Evolutionary conservation across 2,888 invertebrate genomes (phyloP).

Genomic region (Cosmopolites sordidus): DNA sequence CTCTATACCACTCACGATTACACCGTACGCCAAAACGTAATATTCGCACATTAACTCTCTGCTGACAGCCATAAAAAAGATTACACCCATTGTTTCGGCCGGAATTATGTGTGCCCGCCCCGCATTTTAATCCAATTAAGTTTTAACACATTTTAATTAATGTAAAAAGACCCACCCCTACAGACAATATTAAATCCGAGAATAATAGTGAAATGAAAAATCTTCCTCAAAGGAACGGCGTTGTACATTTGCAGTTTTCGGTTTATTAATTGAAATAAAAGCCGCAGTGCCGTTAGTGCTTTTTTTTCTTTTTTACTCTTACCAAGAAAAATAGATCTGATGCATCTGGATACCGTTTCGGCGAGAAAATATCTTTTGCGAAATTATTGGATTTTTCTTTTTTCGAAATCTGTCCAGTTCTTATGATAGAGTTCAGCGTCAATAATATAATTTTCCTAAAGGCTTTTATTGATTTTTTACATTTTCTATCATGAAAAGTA

Average conservation of each 20-base stretch:
- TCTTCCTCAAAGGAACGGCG: not conserved
- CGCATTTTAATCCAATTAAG: slow-evolving; percentile 9
- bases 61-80: slow-evolving; percentile 2
- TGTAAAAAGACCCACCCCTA: not conserved
- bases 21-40: not conserved
- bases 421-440: no score
- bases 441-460: no score
- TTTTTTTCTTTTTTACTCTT: no score
- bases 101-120: not conserved
- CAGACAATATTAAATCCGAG: slow-evolving; percentile 5
- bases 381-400: no score
- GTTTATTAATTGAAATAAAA: not conserved
- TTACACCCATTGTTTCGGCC: slow-evolving; percentile 5
- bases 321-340: no score
- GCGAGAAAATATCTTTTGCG: no score
- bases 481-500: no score
- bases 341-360: no score
- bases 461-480: no score
- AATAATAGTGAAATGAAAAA: not conserved
- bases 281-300: not conserved
- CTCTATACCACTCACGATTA: not conserved
- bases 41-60: not conserved
- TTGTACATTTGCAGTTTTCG: not conserved
- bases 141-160: slow-evolving; percentile 9
- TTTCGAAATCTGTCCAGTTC: no score